These are phyloP conservation scores for Choreutis nemorana DNA, from an alignment of 2,888 invertebrate genomes.

Conservation along the genomic window DNA sequence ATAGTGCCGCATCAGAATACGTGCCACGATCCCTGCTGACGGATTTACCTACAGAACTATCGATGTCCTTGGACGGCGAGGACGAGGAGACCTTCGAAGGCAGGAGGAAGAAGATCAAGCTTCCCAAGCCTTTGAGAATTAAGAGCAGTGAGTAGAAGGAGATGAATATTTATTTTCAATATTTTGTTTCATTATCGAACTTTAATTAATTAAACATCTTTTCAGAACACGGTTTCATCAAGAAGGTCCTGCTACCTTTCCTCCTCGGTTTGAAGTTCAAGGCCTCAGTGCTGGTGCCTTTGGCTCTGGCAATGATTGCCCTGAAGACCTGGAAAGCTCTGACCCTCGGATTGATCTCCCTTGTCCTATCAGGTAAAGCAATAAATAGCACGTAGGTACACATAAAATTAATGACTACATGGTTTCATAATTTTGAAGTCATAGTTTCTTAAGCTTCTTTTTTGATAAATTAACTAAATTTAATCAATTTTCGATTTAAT, in stretches of 20 bases:
- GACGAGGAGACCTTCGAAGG: conserved; percentile 51
- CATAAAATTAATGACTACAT: no score
- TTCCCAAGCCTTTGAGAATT: conserved; percentile 58
- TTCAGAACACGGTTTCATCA: conserved; percentile 82
- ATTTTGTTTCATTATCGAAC: conserved; percentile 2
- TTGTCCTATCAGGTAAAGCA: conserved; percentile 77
- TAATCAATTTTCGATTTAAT: no score
- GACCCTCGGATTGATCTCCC: conserved; percentile 82
- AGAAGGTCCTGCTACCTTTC: conserved; percentile 86
- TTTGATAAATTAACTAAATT: no score
- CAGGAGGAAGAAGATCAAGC: conserved; percentile 61
- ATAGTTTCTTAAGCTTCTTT: no score
- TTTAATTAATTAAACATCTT: conserved; percentile 15
- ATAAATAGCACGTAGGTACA: no score
- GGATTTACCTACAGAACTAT: conserved; percentile 71
- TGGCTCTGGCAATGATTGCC: conserved; percentile 83
- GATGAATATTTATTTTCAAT: no score
- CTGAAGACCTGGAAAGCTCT: conserved; percentile 91
- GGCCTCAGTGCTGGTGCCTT: conserved; percentile 82
- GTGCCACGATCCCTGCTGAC: conserved; percentile 72
- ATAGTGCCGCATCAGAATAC: conserved; percentile 64
- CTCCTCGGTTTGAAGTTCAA: conserved; percentile 87
- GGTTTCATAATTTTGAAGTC: no score
- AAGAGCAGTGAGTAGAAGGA: conserved; percentile 45
- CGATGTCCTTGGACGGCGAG: conserved; percentile 73